Evolutionary conservation across 2,797 vertebrate genomes (phyloP).

Genomic region (Margarornis squamiger): DNA sequence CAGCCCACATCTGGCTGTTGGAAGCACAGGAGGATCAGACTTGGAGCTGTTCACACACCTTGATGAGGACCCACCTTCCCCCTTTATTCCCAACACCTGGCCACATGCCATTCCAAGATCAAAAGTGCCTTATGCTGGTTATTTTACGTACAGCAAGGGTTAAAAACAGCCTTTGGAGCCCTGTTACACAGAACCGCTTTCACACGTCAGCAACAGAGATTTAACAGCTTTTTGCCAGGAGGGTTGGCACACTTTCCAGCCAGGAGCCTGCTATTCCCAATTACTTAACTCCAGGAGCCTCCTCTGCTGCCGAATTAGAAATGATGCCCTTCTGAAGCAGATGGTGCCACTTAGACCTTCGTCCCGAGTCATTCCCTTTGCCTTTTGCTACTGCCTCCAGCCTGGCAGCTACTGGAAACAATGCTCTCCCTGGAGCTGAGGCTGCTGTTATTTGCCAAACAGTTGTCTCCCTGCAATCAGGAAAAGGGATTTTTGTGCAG

Average conservation of each 20-base stretch:
- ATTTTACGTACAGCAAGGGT: not conserved
- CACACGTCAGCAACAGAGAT: not conserved
- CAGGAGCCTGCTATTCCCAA: constrained; percentile 44
- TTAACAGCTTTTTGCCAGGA: constrained; percentile 50
- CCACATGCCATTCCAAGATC: not conserved
- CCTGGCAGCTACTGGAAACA: not conserved
- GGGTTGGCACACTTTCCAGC: constrained; percentile 46
- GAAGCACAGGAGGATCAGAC: not conserved
- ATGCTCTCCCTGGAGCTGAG: not conserved
- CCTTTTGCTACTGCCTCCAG: not conserved
- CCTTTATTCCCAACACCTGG: not conserved
- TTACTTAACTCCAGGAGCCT: constrained; percentile 37
- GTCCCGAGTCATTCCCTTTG: not conserved
- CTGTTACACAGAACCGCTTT: not conserved
- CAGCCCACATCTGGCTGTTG: not conserved
- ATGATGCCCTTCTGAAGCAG: not conserved
- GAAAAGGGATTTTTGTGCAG: not conserved
- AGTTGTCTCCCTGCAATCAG: not conserved
- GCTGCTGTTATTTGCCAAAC: not conserved
- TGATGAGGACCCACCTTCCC: not conserved
- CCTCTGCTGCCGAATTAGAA: not conserved
- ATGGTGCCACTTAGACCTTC: not conserved
- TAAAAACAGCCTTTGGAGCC: constrained; percentile 26
- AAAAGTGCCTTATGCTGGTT: not conserved
- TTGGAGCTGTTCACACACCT: not conserved